phyloP scores from a whole-genome alignment of 2,797 vertebrate species.

The Melanotaenia pygmaea region DNA sequence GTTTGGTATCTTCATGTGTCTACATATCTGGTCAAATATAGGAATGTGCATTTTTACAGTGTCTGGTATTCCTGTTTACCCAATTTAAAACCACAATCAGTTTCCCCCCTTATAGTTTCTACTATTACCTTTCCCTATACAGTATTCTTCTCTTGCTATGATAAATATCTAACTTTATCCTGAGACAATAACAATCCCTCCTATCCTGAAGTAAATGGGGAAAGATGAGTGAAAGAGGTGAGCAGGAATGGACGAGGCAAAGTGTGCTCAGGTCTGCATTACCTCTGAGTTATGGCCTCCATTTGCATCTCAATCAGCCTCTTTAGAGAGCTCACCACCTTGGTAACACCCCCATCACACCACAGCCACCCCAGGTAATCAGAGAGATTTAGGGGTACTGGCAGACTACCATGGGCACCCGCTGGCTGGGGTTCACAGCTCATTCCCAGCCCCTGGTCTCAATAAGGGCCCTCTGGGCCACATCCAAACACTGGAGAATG shows the following conservation, averaged over 20 bases:
- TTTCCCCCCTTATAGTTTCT: conserved; percentile 22
- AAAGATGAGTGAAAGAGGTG: conserved; percentile 77
- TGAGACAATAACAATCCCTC: conserved; percentile 77
- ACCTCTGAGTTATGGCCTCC: conserved; percentile 92
- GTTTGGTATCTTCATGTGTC: conserved; percentile 40
- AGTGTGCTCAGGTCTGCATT: conserved; percentile 92
- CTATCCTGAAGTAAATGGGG: conserved; percentile 86
- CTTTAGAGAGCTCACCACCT: conserved; percentile 90
- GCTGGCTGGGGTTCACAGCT: conserved; percentile 73
- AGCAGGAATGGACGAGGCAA: conserved; percentile 71
- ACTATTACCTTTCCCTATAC: conserved; percentile 2
- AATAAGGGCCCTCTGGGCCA: conserved; percentile 85
- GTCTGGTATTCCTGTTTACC: conserved; percentile 9
- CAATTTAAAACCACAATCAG: conserved; percentile 15
- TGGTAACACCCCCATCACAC: conserved; percentile 80
- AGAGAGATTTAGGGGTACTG: conserved; percentile 87
- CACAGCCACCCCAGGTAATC: conserved; percentile 80
- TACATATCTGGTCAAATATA: conserved; percentile 23
- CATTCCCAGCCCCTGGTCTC: conserved; percentile 81
- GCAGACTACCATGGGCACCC: conserved; percentile 76
- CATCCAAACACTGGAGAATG: conserved; percentile 82
- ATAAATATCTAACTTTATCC: conserved; percentile 77
- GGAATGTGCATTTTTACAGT: not conserved
- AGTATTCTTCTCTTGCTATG: conserved; percentile 53
- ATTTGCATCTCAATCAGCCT: conserved; percentile 98